phyloP scores from a whole-genome alignment of 2,797 vertebrate species.

The Synaphobranchus kaupii region DNA sequence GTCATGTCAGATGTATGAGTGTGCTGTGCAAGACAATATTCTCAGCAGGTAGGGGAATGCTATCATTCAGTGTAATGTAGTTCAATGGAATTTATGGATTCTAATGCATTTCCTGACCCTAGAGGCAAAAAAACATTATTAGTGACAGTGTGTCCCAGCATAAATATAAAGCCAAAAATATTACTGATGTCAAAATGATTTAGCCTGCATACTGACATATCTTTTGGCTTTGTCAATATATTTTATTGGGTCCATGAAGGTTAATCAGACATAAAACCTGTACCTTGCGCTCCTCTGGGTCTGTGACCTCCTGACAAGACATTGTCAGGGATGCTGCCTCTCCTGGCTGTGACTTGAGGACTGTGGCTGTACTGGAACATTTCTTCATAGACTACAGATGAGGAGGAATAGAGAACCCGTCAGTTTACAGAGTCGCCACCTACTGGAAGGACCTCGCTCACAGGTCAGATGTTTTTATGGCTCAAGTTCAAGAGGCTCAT shows the following conservation, averaged over 20 bases:
- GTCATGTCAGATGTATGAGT: not conserved
- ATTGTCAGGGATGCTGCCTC: constrained; percentile 3
- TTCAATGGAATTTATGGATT: not conserved
- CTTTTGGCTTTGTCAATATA: not conserved
- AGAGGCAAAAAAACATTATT: not conserved
- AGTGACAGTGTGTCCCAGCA: not conserved
- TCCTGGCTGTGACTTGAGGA: constrained; percentile 7
- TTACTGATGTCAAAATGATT: not conserved
- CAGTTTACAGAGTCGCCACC: not conserved
- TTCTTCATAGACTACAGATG: constrained; percentile 17
- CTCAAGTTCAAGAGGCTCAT: not conserved
- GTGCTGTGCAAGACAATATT: not conserved
- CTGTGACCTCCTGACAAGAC: constrained; percentile 23
- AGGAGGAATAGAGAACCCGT: not conserved
- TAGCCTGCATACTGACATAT: not conserved
- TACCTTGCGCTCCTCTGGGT: constrained; percentile 31
- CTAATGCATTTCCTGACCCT: too few species aligned
- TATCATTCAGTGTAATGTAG: not conserved
- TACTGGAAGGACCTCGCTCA: too few species aligned
- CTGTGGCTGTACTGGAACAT: not conserved
- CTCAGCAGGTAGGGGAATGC: not conserved
- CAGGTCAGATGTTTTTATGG: not conserved
- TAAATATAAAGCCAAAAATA: not conserved
- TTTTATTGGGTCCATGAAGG: not conserved
- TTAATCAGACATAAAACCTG: not conserved